Conservation (phyloP, 2,797 vertebrate genomes). For the Cynodonichthys magdalenae region DNA sequence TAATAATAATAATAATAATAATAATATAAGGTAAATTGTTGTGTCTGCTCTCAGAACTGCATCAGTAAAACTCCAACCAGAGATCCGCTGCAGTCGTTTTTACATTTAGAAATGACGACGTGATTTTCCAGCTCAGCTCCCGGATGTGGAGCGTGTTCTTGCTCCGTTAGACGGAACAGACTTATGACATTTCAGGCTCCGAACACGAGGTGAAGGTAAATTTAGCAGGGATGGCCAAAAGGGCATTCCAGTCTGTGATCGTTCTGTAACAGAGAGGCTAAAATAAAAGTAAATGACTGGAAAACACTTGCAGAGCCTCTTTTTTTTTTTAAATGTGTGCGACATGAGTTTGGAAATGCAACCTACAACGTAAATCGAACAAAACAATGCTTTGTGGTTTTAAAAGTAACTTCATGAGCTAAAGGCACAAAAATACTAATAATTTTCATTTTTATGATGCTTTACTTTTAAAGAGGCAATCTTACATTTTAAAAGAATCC, state of each 20-base stretch:
- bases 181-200: slow-evolving; percentile 41
- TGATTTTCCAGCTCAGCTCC: slow-evolving; percentile 9
- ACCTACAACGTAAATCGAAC: slow-evolving; percentile 4
- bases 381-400: slow-evolving; percentile 1
- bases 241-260: slow-evolving; percentile 29
- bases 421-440: not conserved
- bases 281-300: slow-evolving; percentile 18
- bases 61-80: slow-evolving; percentile 1
- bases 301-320: slow-evolving; percentile 13
- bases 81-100: slow-evolving; percentile 17
- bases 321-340: slow-evolving; percentile 11
- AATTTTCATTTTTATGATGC: not conserved
- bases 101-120: slow-evolving; percentile 14
- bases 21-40: slow-evolving; percentile 39
- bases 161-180: slow-evolving; percentile 11
- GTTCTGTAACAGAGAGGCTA: slow-evolving; percentile 15
- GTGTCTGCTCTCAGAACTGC: slow-evolving; percentile 30
- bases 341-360: slow-evolving; percentile 11
- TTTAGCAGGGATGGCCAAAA: slow-evolving; percentile 31
- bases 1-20: slow-evolving; percentile 57
- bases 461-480: not conserved
- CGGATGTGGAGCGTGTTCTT: not conserved
- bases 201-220: slow-evolving; percentile 35
- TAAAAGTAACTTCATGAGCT: slow-evolving; percentile 11
- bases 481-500: not conserved